Conservation (phyloP, 2,113 vertebrate species). For the Hemibagrus wyckioides region DNA sequence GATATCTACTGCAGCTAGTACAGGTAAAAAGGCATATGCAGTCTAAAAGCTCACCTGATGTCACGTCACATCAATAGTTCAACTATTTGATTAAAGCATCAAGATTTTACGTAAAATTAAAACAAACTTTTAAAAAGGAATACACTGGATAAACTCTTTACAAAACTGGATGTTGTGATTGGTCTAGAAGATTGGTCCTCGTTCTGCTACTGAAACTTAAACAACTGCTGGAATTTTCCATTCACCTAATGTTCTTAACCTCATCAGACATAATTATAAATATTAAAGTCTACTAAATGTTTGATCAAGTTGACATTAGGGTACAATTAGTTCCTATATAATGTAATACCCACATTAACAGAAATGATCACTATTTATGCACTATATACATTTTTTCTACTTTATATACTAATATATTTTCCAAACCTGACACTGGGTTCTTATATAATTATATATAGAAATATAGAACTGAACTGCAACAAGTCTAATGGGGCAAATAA, state of each 20-base stretch:
- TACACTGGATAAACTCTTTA: background rate
- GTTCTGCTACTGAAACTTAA: background rate
- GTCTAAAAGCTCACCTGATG: background rate
- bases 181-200: background rate
- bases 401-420: background rate
- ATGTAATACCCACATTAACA: background rate
- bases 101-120: background rate
- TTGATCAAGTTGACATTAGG: background rate
- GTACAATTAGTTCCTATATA: background rate
- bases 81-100: background rate
- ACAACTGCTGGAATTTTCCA: background rate
- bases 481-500: background rate
- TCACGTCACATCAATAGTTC: background rate
- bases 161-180: background rate
- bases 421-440: background rate
- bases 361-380: background rate
- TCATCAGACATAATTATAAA: background rate
- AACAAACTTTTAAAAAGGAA: background rate
- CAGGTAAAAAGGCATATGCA: conserved; percentile 64
- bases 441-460: no score
- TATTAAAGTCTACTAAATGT: background rate
- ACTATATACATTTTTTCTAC: background rate
- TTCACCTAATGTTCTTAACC: background rate
- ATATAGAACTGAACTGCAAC: background rate
- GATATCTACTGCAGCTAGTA: conserved; percentile 77